These are phyloP conservation scores for Chelmon rostratus DNA, from an alignment of 2,797 vertebrate genomes.

Conservation along the genomic window DNA sequence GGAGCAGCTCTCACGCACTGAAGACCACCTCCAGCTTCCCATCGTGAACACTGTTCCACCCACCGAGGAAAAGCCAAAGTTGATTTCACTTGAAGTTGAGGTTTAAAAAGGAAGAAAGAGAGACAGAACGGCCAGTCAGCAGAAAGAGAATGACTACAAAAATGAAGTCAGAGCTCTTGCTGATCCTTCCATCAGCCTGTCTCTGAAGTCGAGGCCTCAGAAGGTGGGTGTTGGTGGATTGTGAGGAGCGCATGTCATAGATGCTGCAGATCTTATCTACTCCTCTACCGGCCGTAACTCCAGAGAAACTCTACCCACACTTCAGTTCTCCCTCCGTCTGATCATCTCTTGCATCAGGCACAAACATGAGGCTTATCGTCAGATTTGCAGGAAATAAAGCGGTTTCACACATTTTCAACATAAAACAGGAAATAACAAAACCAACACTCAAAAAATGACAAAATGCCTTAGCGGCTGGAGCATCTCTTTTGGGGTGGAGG, in stretches of 20 bases:
- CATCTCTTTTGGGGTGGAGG: background rate
- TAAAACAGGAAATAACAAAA: too few relatives aligned
- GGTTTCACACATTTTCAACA: too few relatives aligned
- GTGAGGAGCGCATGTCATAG: conserved; percentile 5
- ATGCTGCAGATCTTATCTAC: background rate
- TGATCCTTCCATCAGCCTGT: background rate
- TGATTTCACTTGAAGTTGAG: background rate
- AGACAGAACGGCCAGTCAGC: background rate
- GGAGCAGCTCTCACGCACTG: background rate
- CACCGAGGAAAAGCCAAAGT: background rate
- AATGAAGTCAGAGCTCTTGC: background rate
- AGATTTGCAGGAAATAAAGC: too few relatives aligned
- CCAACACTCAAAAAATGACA: too few relatives aligned
- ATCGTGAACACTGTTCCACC: background rate
- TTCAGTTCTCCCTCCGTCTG: conserved; percentile 18
- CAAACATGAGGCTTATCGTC: background rate
- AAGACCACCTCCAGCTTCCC: conserved; percentile 4
- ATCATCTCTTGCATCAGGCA: background rate
- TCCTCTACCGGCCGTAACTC: conserved; percentile 14
- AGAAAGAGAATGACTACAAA: conserved; percentile 1
- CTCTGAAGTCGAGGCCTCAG: background rate
- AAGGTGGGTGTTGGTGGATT: conserved; percentile 32
- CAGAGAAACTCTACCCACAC: background rate
- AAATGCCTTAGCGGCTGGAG: background rate
- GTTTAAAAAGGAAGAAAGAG: background rate